Base-by-base conservation (phyloP, 2,888 invertebrate genomes). In the Aplocera efformata region DNA sequence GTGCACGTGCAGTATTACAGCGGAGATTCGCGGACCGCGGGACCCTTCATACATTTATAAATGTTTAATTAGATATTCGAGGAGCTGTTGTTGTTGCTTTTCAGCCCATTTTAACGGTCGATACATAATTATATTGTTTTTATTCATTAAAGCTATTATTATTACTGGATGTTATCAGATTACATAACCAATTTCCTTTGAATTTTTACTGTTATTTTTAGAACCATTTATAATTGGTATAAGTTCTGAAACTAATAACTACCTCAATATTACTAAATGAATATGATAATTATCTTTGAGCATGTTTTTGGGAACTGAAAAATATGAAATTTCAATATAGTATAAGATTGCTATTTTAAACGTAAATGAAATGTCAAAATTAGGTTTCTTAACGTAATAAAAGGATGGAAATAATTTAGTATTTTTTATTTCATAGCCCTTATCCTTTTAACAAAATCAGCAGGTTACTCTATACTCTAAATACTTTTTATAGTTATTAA, bases 201-300 rank as follows among this genome's bases (percentile, higher is more conserved):
- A 74, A 69, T 72, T 78, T 65, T 61, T 64, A 71, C 75, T 80
- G 79, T 83, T 84, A 80, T 78, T 77, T 81, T 79, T 80, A 79
- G 78, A 83, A 75, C 76, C 75, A 82, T 81, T 80, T 79, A 71
- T 84, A 75, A 85, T 88, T 85, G 85, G 85, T 85, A 80, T 88
- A 86, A 86, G 85, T 88, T 86, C 80, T 79, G 82, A 83, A 84
- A 86, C 86, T 83, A 82, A 82, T 83, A 86, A 88, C 86, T 88
- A 88, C 88, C 88, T 88, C 88, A 88, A 84, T 85, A 83, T 81
- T 85, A 82, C 82, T 88, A 85, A 88, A 84, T 84, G 79, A 79
- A 81, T 83, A 82, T 81, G 77, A 84, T 84, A 80, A 83, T 83
- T 86, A 85, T 84, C 83, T 83, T 86, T 82, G 81, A 81, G 81